Evolutionary conservation across 2,888 invertebrate species (phyloP), one percentile per base, ranked within the genome.

Genomic region (Epinotia brunnichana): DNA sequence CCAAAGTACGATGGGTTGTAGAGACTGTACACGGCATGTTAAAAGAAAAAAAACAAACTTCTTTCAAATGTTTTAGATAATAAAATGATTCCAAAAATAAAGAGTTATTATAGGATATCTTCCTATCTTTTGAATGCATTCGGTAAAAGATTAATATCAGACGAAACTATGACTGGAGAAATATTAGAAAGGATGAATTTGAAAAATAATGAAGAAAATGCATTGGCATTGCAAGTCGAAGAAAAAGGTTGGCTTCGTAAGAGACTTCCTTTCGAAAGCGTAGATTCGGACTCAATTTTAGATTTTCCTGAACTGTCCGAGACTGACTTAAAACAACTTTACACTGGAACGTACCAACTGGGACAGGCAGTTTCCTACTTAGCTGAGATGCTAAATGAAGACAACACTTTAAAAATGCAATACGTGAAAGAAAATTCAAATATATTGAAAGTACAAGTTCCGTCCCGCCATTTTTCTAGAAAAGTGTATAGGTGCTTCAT

Each of bases 1-100:
- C 39, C 21, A 64, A 64, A 64, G 39, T 54, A 15, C 64, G 64
- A 39, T 64, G 64, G 64, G n/a, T n/a, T n/a, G n/a, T n/a, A n/a
- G n/a, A n/a, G n/a, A n/a, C n/a, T n/a, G 64, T 64, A 53, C 64
- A 64, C 54, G 64, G 64, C 1, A 54, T 54, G 39, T 39, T 64
- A 64, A 64, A 64, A 64, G 39, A 54, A 19, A 64, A 54, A 4
- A 39, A 39, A n/a, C n/a, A 54, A 64, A 10, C 54, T 54, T 19
- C 39, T 54, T 10, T 53, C 53, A 39, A 35, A 54, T 39, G 5
- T 39, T 39, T 63, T 63, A 21, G 54, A 64, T 54, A 64, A 39
- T 39, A 64, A 64, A 53, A 39, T 64, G 54, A 35, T 64, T 54
- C 64, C 53, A 39, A 64, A 64, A 53, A 64, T 64, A 2, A 53